Evolutionary conservation across 2,113 vertebrate genomes (phyloP).

Genomic region (Nanger granti): DNA sequence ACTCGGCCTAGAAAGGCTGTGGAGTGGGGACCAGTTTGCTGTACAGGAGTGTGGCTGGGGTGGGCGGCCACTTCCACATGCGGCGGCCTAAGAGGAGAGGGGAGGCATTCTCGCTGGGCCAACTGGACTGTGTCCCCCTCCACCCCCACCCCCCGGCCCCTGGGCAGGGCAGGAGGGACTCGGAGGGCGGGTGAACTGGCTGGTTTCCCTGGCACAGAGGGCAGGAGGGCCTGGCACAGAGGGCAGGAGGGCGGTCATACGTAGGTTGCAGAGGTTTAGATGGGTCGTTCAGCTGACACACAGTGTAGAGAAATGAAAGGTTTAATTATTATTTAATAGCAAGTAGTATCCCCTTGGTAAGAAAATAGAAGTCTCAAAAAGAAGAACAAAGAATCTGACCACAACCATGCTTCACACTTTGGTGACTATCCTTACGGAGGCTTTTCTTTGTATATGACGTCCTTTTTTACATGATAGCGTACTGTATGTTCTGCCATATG

Average conservation of each 20-base stretch:
- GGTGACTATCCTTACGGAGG: not conserved
- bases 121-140: fast-evolving
- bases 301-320: not conserved
- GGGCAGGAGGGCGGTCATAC: not conserved
- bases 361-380: not conserved
- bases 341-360: not conserved
- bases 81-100: not conserved
- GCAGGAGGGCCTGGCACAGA: not conserved
- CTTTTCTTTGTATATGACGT: not conserved
- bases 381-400: not conserved
- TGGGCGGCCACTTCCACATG: not conserved
- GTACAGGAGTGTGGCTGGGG: not conserved
- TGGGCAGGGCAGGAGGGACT: not conserved
- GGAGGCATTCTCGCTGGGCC: not conserved
- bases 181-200: not conserved
- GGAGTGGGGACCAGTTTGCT: not conserved
- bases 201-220: not conserved
- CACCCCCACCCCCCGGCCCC: not conserved
- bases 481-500: not conserved
- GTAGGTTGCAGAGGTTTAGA: not conserved
- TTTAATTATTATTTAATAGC: not conserved
- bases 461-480: not conserved
- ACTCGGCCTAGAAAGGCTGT: not conserved
- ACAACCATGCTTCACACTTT: not conserved
- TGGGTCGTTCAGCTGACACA: not conserved